Evolutionary conservation across 2,888 invertebrate species (phyloP), one percentile per base, ranked within the genome.

Genomic region (Teinopalpus imperialis): DNA sequence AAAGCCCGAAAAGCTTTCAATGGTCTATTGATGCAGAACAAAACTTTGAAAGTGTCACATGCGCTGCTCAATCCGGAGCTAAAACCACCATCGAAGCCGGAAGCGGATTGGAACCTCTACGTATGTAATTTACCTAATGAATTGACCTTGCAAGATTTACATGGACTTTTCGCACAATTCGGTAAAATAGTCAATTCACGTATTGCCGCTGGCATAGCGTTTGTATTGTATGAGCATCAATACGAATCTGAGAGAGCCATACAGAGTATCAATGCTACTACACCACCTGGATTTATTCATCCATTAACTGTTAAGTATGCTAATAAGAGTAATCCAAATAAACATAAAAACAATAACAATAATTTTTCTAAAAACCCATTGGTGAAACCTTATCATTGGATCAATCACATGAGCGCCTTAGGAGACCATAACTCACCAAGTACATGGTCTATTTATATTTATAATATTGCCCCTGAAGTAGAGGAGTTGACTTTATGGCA

Each of bases 171-270:
- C 77, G 86, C 86, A 78, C 89, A 89, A 77, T 90, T 83, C 57
- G 90, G 90, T 69, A 89, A 88, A 81, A 89, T 90, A 82, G 83
- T 89, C 63, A 90, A 90, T 81, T 89, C 89, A 34, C 88, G 89
- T 56, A 89, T 89, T 71, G 89, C 90, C 48, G 87, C 90, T 51
- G 90, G 89, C 59, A 90, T 90, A 74, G 90, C 89, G 49, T 90
- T 90, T 66, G 89, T 89, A 61, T 71, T 89, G 67, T 90, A 78
- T 61, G 89, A 90, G 63, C 85, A 88, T 45, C 89, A 89, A 55
- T 85, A 80, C 62, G 89, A 89, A 68, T 89, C 88, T 37, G 89
- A 89, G 59, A 71, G 87, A 63, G 90, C 90, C 51, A 87, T 89
- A 52, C 86, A 86, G 63, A 87, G 74, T 61, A 76, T 88, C 50